Percentiles rank a stretch among this genome's conserved stretches.
Evolutionary conservation across 1,140 invertebrate species (phyloP).

Genomic region (Helicoverpa zea): DNA sequence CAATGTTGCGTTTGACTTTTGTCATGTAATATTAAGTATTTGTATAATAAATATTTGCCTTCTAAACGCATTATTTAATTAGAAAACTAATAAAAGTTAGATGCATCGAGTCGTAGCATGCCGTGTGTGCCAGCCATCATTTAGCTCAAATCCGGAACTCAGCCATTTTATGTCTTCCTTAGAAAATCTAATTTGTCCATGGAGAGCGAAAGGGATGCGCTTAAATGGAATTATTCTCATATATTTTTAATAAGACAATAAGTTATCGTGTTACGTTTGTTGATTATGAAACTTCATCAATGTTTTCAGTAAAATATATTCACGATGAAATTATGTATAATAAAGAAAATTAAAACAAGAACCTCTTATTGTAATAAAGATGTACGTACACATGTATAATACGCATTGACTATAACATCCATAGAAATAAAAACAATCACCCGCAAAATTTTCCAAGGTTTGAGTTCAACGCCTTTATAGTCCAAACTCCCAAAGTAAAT

Average conservation of each 20-base stretch:
- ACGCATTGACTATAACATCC: too few relatives aligned
- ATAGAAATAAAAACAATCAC: not conserved
- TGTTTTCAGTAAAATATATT: too few relatives aligned
- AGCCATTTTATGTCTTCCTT: constrained; percentile 12
- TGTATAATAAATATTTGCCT: not conserved
- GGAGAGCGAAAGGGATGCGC: constrained; percentile 7
- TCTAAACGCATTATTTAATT: not conserved
- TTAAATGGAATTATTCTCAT: not conserved
- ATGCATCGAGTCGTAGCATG: constrained; percentile 12
- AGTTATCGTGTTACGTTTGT: not conserved
- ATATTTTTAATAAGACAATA: constrained; percentile 1
- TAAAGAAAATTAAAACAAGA: too few relatives aligned
- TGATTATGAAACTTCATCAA: too few relatives aligned
- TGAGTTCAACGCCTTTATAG: constrained; percentile 19
- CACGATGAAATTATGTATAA: too few relatives aligned
- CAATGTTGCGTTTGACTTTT: too few relatives aligned
- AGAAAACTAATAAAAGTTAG: not conserved
- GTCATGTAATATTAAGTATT: not conserved
- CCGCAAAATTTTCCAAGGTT: too few relatives aligned
- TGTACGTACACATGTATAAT: too few relatives aligned
- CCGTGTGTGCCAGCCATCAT: not conserved
- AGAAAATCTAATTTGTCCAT: constrained; percentile 16
- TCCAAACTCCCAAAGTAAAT: constrained; percentile 25
- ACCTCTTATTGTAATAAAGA: too few relatives aligned
- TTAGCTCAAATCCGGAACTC: constrained; percentile 27